Evolutionary conservation across 1,140 invertebrate genomes (phyloP), one percentile per base, ranked within the genome.

Genomic region (Meloidogyne exigua): DNA sequence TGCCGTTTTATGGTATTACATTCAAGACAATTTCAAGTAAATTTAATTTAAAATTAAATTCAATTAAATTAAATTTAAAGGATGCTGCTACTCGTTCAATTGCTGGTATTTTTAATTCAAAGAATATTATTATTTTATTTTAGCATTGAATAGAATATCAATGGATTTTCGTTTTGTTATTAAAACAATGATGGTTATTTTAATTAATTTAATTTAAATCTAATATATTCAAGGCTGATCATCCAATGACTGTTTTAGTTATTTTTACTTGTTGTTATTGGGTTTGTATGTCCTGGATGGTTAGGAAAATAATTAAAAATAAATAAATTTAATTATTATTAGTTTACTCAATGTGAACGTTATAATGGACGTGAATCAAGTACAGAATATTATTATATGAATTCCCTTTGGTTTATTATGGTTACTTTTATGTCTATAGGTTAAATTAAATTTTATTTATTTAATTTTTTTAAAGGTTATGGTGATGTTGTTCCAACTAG

Each of bases 1-100:
- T 98, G 95, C 90, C 92, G 97, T 83, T 96, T 98, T 81, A 98
- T 99, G 96, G 91, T 99, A 82, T 91, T 99, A 82, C 97, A 99
- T 90, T 96, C 94, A 88, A 98, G 98, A 91, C 91, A 99, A 75
- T 99, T 99, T 90, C 86, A 87, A 75, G 85, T 87, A 73, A 26
- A 21, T n/a, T 44, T n/a, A n/a, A n/a, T n/a, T n/a, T n/a, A n/a
- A n/a, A 44, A 44, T 36, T 26, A 10, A 18, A 13, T 63, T 25
- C 9, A 32, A 11, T 13, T 15, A 79, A 26, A 21, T 25, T 62
- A 21, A 18, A 21, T 72, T 18, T 84, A 23, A 70, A 84, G 79
- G 81, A 82, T 68, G 81, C 82, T 42, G 83, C 82, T 23, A 82
- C 81, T 23, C 82, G 82, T 9, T 88, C 86, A 4, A 87, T 87